Percentiles rank a stretch among this genome's conserved stretches.
Conservation (phyloP, 2,113 vertebrate genomes). For the Fukomys damarensis region DNA sequence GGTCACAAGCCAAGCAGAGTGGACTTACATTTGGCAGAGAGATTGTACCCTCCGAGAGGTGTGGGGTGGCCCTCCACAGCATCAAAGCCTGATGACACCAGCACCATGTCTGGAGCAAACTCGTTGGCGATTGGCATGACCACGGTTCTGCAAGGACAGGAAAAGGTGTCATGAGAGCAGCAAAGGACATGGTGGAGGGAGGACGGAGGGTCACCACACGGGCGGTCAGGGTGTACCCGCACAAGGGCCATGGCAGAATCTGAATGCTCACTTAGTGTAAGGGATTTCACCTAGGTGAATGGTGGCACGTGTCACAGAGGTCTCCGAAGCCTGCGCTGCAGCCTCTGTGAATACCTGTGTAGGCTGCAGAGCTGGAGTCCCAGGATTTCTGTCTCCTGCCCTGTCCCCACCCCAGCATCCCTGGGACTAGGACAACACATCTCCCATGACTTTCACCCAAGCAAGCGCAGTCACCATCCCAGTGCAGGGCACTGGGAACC, state of each 20-base stretch:
- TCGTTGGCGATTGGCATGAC: conserved; percentile 97
- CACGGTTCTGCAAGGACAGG: conserved; percentile 89
- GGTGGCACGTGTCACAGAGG: accelerated
- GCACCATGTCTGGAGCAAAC: conserved; percentile 95
- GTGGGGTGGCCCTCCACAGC: conserved; percentile 96
- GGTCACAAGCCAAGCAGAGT: accelerated
- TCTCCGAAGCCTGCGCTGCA: accelerated
- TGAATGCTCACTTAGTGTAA: accelerated
- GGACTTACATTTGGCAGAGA: conserved; percentile 96
- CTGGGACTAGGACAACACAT: accelerated
- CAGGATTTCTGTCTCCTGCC: accelerated
- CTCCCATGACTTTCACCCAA: not conserved
- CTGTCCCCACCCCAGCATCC: not conserved
- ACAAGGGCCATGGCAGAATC: too few species aligned
- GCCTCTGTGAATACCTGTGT: accelerated
- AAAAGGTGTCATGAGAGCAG: accelerated
- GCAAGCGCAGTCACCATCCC: accelerated
- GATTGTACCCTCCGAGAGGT: conserved; percentile 95
- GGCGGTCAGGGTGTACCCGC: accelerated
- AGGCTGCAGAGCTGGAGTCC: accelerated
- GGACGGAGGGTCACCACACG: accelerated
- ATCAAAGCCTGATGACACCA: conserved; percentile 97
- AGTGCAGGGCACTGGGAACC: not conserved
- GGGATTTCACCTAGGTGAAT: accelerated
- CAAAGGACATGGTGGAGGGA: accelerated